These are phyloP conservation scores for Baccha elongata DNA, from an alignment of 2,888 invertebrate genomes.

Conservation along the genomic window DNA sequence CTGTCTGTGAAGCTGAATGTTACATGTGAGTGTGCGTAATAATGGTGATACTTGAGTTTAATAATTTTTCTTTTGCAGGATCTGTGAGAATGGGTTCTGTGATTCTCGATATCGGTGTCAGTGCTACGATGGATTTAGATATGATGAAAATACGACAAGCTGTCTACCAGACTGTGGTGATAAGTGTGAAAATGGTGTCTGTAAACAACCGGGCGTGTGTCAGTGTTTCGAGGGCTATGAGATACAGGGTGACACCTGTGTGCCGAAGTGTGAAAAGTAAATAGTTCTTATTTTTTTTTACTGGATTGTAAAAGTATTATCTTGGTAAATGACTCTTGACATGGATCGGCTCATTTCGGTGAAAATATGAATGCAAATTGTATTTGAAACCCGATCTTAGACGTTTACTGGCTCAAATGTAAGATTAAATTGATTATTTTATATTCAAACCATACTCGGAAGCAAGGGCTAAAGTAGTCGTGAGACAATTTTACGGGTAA, in stretches of 20 bases:
- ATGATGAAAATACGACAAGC: constrained; percentile 76
- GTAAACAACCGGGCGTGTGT: constrained; percentile 85
- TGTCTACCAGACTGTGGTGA: constrained; percentile 79
- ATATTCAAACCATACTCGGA: no score
- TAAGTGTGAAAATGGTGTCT: constrained; percentile 83
- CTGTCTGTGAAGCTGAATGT: constrained; percentile 80
- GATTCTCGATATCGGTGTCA: constrained; percentile 81
- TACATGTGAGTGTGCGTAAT: constrained; percentile 77
- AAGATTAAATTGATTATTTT: no score
- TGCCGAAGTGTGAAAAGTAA: constrained; percentile 79
- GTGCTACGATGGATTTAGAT: constrained; percentile 80
- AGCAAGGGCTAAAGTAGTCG: no score
- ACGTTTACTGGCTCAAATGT: no score
- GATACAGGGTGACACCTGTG: constrained; percentile 78
- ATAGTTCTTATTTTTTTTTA: constrained; percentile 28
- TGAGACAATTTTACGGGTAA: no score
- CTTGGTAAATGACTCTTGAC: no score
- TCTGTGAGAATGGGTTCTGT: constrained; percentile 83
- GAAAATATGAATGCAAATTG: no score
- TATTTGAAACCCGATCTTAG: no score
- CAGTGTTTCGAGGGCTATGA: constrained; percentile 85
- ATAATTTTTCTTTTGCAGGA: constrained; percentile 71
- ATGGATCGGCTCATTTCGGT: no score
- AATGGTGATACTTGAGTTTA: constrained; percentile 81
- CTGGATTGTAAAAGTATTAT: no score